A percentile compares a stretch with the other conserved stretches of the same genome.
These are phyloP conservation scores for Stenurella melanura DNA, from an alignment of 2,888 invertebrate species.

Conservation along the genomic window DNA sequence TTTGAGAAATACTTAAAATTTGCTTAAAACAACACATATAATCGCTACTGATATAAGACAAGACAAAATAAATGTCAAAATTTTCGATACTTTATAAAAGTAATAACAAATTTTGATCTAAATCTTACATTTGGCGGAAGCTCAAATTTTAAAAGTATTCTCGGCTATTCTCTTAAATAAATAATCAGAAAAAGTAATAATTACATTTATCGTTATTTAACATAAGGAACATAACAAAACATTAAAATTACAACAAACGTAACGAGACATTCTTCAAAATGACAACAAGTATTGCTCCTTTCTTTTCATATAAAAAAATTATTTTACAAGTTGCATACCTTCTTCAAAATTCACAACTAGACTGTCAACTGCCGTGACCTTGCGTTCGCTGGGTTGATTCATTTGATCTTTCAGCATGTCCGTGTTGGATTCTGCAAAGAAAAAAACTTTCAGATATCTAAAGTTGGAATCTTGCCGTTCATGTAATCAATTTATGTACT, in stretches of 20 bases:
- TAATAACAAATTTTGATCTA: constrained; percentile 24
- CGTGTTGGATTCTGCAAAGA: constrained; percentile 54
- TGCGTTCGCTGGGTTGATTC: constrained; percentile 65
- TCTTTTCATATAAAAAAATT: constrained; percentile 55
- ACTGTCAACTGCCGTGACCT: constrained; percentile 78
- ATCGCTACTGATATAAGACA: background rate
- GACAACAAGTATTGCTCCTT: constrained; percentile 47
- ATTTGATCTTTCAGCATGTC: constrained; percentile 55
- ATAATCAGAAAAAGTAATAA: constrained; percentile 45
- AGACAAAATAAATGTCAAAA: constrained; percentile 39
- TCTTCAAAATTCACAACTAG: constrained; percentile 88
- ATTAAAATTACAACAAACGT: constrained; percentile 52
- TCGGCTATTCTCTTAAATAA: constrained; percentile 40
- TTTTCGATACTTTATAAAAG: constrained; percentile 40
- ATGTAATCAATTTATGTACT: too few species aligned
- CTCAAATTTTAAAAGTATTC: constrained; percentile 37
- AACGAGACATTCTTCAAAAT: constrained; percentile 51
- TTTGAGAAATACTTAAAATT: constrained; percentile 49
- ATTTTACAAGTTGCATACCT: constrained; percentile 84
- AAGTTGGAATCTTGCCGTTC: too few species aligned
- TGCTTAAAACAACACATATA: constrained; percentile 41
- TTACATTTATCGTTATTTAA: constrained; percentile 40
- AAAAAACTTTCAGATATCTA: constrained; percentile 8
- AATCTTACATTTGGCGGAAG: constrained; percentile 27
- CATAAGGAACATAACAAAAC: constrained; percentile 43